Evolutionary conservation across 2,888 invertebrate species (phyloP).

Genomic region (Noctua fimbriata): DNA sequence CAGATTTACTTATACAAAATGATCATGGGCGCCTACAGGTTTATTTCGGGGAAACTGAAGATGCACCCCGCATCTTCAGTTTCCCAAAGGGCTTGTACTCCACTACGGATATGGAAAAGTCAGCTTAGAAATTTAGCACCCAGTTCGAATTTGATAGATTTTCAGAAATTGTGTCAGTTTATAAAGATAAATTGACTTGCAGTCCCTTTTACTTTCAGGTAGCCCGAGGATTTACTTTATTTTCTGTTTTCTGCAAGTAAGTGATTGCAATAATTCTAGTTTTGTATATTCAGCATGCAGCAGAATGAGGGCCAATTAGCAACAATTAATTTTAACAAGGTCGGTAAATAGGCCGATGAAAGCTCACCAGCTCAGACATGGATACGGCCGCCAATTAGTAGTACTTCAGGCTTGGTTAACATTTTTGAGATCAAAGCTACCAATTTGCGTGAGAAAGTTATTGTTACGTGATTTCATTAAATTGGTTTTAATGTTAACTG

Average conservation of each 20-base stretch:
- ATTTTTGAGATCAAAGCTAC: constrained; percentile 67
- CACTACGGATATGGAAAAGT: too few species aligned
- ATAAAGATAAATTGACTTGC: neutral
- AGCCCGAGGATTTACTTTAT: neutral
- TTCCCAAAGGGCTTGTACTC: too few species aligned
- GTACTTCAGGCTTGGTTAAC: constrained; percentile 14
- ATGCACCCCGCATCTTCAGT: too few species aligned
- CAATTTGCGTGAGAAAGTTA: constrained; percentile 50
- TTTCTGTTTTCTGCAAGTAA: neutral
- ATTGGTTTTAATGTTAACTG: constrained; percentile 30
- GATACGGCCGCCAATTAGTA: constrained; percentile 4
- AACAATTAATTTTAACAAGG: neutral
- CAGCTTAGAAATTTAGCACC: too few species aligned
- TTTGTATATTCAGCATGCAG: constrained; percentile 12
- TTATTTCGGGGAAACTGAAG: too few species aligned
- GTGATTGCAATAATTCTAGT: neutral
- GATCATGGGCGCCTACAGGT: too few species aligned
- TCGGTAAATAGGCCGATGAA: neutral
- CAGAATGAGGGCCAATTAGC: constrained; percentile 10
- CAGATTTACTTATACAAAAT: too few species aligned
- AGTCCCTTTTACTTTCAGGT: neutral
- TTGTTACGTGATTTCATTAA: constrained; percentile 28
- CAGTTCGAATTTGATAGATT: too few species aligned
- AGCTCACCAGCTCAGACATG: neutral
- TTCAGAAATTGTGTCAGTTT: too few species aligned